phyloP scores from a whole-genome alignment of 2,113 vertebrate genomes.

The Diadophis punctatus region DNA sequence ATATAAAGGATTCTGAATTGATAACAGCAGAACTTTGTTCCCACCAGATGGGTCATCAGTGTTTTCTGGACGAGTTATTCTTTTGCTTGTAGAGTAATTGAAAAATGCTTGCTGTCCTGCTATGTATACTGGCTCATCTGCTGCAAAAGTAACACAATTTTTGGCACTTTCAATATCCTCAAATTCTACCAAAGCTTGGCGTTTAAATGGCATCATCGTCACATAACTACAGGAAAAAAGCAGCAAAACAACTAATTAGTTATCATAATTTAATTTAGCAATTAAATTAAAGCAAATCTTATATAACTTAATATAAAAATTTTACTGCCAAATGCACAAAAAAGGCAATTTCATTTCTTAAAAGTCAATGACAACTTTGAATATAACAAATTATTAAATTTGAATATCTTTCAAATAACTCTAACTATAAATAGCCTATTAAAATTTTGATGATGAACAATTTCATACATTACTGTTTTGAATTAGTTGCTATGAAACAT shows the following conservation, averaged over 20 bases:
- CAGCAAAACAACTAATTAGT: background rate
- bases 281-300: background rate
- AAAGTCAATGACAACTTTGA: background rate
- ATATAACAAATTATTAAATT: background rate
- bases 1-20: constrained; percentile 93
- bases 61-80: constrained; percentile 89
- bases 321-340: background rate
- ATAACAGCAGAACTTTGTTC: constrained; percentile 91
- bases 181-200: constrained; percentile 93
- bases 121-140: constrained; percentile 80
- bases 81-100: constrained; percentile 95
- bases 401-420: background rate
- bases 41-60: constrained; percentile 85
- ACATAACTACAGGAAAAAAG: constrained; percentile 77
- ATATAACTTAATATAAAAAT: background rate
- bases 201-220: constrained; percentile 97
- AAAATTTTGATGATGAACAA: no score
- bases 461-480: no score
- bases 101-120: constrained; percentile 91
- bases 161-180: constrained; percentile 84
- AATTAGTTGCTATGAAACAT: background rate
- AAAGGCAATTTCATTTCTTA: background rate
- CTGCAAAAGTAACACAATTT: constrained; percentile 81
- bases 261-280: background rate
- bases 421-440: background rate